Evolutionary conservation across 2,888 invertebrate genomes (phyloP).

Genomic region (Drosophila neonasuta): DNA sequence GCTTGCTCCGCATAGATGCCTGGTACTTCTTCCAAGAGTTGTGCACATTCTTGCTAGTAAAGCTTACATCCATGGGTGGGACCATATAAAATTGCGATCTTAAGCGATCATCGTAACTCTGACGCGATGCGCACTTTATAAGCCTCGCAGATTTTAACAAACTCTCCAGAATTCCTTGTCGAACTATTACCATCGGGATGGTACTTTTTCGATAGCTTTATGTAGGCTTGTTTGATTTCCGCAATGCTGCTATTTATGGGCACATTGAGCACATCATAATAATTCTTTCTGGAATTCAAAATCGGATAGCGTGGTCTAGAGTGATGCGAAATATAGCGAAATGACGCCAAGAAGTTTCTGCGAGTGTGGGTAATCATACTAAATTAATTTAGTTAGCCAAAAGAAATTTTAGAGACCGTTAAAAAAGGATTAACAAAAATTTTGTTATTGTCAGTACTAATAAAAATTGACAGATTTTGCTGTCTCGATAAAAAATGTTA

Average conservation of each 20-base stretch:
- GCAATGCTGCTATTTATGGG: constrained; percentile 30
- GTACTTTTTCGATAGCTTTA: constrained; percentile 59
- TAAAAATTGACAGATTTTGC: constrained; percentile 5
- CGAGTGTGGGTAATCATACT: constrained; percentile 30
- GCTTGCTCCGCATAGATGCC: constrained; percentile 38
- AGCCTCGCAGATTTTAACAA: constrained; percentile 55
- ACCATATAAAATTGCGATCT: constrained; percentile 2
- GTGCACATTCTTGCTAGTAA: constrained; percentile 19
- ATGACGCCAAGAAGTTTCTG: neutral
- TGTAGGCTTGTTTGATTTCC: constrained; percentile 53
- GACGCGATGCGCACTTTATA: constrained; percentile 35
- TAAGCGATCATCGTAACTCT: constrained; percentile 27
- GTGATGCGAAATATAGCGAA: constrained; percentile 35
- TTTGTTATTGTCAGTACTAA: neutral
- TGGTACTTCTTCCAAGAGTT: constrained; percentile 43
- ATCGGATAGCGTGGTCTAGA: constrained; percentile 6
- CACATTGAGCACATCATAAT: constrained; percentile 58
- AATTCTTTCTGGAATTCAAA: constrained; percentile 25
- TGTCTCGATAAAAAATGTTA: neutral
- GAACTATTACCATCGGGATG: constrained; percentile 50
- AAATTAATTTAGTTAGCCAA: constrained; percentile 17
- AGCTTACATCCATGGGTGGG: constrained; percentile 13
- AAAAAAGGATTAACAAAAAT: neutral
- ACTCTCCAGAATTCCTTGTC: constrained; percentile 37
- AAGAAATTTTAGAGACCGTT: constrained; percentile 16